A percentile compares a stretch with the other conserved stretches of the same genome.
Conservation (phyloP, 2,113 vertebrate species). For the Sebastes fasciatus region DNA sequence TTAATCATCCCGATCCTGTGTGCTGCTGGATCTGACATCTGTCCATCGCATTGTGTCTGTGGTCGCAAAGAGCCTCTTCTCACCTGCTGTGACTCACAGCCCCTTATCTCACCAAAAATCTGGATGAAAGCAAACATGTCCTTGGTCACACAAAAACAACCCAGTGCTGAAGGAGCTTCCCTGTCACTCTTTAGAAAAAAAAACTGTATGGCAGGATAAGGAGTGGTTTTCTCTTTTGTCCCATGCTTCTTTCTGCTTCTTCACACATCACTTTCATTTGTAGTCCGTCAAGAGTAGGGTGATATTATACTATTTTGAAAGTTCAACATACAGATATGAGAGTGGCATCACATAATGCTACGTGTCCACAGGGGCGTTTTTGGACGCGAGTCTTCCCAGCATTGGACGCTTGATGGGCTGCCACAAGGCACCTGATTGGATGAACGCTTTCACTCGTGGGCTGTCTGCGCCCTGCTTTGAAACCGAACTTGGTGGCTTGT, state of each 20-base stretch:
- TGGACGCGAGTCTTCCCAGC: background rate
- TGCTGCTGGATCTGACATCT: slow-evolving; percentile 15
- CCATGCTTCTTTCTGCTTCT: background rate
- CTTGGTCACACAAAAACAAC: background rate
- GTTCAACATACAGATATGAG: background rate
- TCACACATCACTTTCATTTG: background rate
- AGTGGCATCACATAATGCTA: background rate
- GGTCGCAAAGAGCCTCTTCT: slow-evolving; percentile 9
- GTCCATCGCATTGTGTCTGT: slow-evolving; percentile 26
- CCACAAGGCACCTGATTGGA: background rate
- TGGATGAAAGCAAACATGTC: slow-evolving; percentile 36
- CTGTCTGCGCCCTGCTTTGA: background rate
- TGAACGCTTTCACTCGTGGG: background rate
- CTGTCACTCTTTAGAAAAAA: background rate
- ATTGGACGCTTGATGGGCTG: background rate
- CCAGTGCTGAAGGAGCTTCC: background rate
- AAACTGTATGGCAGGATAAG: background rate
- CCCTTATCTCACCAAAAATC: background rate
- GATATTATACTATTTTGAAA: background rate
- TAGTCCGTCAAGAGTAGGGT: background rate
- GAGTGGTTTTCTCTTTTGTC: background rate
- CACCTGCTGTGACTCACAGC: slow-evolving; percentile 16
- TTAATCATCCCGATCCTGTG: slow-evolving; percentile 38
- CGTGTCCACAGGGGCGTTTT: background rate
- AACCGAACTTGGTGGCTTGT: background rate